These are phyloP conservation scores for Oscheius sp. DNA, from an alignment of 2,888 invertebrate species.

Conservation along the genomic window DNA sequence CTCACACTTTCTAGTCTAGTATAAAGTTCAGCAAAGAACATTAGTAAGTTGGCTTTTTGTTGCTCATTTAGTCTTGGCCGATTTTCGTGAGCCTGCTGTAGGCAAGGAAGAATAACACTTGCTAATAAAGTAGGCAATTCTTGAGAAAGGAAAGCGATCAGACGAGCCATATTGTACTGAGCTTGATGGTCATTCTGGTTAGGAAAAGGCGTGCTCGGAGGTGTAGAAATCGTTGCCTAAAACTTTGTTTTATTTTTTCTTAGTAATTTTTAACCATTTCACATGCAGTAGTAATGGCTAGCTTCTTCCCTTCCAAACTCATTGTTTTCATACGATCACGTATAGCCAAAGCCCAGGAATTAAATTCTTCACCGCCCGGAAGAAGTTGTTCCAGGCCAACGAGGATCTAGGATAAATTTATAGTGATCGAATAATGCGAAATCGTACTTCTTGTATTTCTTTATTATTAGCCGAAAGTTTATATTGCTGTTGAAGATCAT, in stretches of 20 bases:
- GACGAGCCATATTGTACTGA: slow-evolving; percentile 37
- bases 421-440: not conserved
- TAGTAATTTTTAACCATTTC: slow-evolving; percentile 24
- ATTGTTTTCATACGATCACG: slow-evolving; percentile 11
- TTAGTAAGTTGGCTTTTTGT: slow-evolving; percentile 18
- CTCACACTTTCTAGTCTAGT: slow-evolving; percentile 10
- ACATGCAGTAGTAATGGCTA: slow-evolving; percentile 9
- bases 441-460: slow-evolving; percentile 13
- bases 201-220: not conserved
- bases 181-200: slow-evolving; percentile 28
- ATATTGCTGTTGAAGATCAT: slow-evolving; percentile 2
- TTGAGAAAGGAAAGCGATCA: slow-evolving; percentile 30
- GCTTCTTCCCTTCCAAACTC: slow-evolving; percentile 8
- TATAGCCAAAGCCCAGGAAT: slow-evolving; percentile 26
- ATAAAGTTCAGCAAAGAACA: slow-evolving; percentile 29
- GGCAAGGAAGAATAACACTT: not conserved
- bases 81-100: slow-evolving; percentile 3
- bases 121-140: slow-evolving; percentile 23
- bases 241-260: not conserved
- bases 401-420: slow-evolving; percentile 34
- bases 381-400: slow-evolving; percentile 47
- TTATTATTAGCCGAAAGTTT: not conserved
- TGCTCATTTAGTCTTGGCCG: not conserved
- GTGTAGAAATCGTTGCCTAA: slow-evolving; percentile 20
- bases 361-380: slow-evolving; percentile 35